These are phyloP conservation scores for Sepiola atlantica DNA, from an alignment of 2,888 invertebrate species.

Conservation along the genomic window DNA sequence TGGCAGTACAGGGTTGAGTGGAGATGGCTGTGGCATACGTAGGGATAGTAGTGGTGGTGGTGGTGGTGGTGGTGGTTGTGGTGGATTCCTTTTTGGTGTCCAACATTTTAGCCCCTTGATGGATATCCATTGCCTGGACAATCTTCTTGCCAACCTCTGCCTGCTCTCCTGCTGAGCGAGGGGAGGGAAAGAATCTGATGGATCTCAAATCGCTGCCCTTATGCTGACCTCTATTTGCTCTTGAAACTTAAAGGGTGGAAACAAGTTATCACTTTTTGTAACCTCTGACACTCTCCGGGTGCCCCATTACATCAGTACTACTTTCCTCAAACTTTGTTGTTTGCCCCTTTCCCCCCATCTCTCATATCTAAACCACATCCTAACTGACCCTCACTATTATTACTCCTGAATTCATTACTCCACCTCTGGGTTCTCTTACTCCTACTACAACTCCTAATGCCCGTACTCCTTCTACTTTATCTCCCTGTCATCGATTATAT, in stretches of 20 bases:
- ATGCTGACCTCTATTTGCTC: not conserved
- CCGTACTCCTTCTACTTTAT: too few species aligned
- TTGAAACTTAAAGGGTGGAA: slow-evolving; percentile 2
- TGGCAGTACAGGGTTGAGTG: not conserved
- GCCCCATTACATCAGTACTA: slow-evolving; percentile 32
- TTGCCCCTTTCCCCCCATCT: not conserved
- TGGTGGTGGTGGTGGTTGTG: too few species aligned
- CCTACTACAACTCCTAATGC: too few species aligned
- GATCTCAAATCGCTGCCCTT: slow-evolving; percentile 5
- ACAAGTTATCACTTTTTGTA: slow-evolving; percentile 32
- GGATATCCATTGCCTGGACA: not conserved
- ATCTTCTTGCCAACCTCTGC: not conserved
- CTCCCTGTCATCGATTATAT: too few species aligned
- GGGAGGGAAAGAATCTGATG: not conserved
- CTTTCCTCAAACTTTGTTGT: not conserved
- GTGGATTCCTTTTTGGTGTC: not conserved
- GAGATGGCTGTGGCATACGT: not conserved
- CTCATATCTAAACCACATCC: not conserved
- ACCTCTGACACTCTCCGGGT: not conserved
- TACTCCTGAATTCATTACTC: not conserved
- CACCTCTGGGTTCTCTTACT: not conserved
- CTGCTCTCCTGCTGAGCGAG: not conserved
- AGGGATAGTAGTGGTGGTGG: not conserved
- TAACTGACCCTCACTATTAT: not conserved
- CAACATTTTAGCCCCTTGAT: not conserved